Base-by-base conservation (phyloP, 2,888 invertebrate genomes). In the Biston stratarius region DNA sequence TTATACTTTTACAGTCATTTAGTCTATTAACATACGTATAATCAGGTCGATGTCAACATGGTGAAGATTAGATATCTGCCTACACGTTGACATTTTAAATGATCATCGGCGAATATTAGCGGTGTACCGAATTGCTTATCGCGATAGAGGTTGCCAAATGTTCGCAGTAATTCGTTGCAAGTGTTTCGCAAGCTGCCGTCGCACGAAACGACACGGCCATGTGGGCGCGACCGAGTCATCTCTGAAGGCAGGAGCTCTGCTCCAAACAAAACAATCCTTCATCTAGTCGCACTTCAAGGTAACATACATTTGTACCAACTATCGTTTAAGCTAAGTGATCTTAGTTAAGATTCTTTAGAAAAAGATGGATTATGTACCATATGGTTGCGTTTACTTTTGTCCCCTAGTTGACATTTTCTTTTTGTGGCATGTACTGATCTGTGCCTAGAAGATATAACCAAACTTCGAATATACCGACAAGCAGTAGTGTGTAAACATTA, bases 111-210 rank as follows among this genome's bases (percentile, higher is more conserved):
- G 47, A 59, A 55, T 56, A 59, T 59, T 55, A 63, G 51, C 51
- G 34, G 33, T 60, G 40, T 45, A 34, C 11, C 36, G 40, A 59
- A 56, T 38, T 57, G 58, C 51, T 49, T 8, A 59, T 48, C 45
- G 51, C 53, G n/a, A 10, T 55, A 47, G 44, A 49, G 56, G 63
- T 67, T 67, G 67, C 59, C 67, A 67, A 67, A 67, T 59, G 42
- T 15, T 42, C 38, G n/a, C n/a, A 44, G 51, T 57, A 42, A 59
- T 63, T 45, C 38, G 47, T 7, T 47, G 56, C 47, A 40, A 44
- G 49, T 34, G 60, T 67, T 48, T 67, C 67, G 63, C 67, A 67
- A 67, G 58, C 11, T 34, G 63, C 24, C 3, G 24, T 3, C 8
- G 14, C 14, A 33, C 7, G 61, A 61, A 34, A 51, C 45, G 53